Base-by-base conservation (phyloP, 2,113 vertebrate genomes). In the Acinonyx jubatus region DNA sequence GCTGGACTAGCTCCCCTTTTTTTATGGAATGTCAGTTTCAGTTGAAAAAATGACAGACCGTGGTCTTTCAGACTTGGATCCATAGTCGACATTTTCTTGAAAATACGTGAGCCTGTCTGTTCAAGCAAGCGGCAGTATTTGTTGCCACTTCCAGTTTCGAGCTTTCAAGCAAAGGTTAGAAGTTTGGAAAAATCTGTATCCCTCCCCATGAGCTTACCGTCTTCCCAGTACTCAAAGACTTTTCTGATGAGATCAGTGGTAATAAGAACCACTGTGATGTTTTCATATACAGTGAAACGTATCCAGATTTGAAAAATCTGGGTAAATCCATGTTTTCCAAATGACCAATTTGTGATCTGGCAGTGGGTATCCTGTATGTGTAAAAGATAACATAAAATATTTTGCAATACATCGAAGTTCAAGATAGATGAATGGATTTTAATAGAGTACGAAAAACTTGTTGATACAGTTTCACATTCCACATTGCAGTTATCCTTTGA, bases 101-200 rank as follows among this genome's bases (percentile, higher is more conserved):
- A 92, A 86, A 41, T 48, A 15, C 89, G 19, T 69, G 18, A 86
- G 7, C 10, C 16, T 78, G 31, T 65, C 31, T 85, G 69, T 86
- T 50, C 82, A 55, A 92, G 33, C 61, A 94, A 65, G 23, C 41
- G 21, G 18, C 29, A 65, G 13, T 83, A 50, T 84, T 90, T 71
- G 5, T 88, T 94, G 9, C 45, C 8, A 41, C 50, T 89, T 82
- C 1, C 86, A 95, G 61, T 91, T 94, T 89, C 15, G 5, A 85
- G 3, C 50, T 95, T 94, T 91, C 9, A 55, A 57, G 29, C n/a
- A 94, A 90, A 90, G 90, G 78, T 76, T 50, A 82, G 68, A 93
- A 92, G 92, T 92, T 85, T 95, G 45, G 48, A 63, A 88, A 91
- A 94, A 69, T 76, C 21, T 23, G 4, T 83, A 11, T 89, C 14